A percentile compares a stretch with the other conserved stretches of the same genome.
phyloP scores from a whole-genome alignment of 1,140 invertebrate species.

The Drosophila guanche region DNA sequence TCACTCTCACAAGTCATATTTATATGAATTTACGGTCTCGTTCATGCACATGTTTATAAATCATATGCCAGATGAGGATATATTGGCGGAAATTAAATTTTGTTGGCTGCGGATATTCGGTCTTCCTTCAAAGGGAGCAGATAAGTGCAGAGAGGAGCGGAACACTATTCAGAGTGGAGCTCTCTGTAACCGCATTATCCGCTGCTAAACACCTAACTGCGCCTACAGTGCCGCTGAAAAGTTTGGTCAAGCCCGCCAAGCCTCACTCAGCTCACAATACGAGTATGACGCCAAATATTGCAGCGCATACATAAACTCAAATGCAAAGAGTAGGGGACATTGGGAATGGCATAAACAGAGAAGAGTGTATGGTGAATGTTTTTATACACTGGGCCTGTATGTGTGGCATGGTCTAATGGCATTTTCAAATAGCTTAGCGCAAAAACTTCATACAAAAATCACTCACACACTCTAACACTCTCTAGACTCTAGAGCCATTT shows the following conservation, averaged over 20 bases:
- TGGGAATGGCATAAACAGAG: background rate
- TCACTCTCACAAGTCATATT: constrained; percentile 54
- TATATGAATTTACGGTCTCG: constrained; percentile 10
- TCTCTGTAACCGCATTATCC: constrained; percentile 60
- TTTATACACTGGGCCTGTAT: constrained; percentile 43
- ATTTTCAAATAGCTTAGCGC: constrained; percentile 75
- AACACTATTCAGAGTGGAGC: constrained; percentile 16
- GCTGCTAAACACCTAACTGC: constrained; percentile 57
- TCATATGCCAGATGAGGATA: constrained; percentile 41
- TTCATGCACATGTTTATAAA: constrained; percentile 15
- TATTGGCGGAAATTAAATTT: constrained; percentile 53
- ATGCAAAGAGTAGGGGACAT: constrained; percentile 3
- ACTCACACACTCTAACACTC: constrained; percentile 39
- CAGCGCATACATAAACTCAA: constrained; percentile 77
- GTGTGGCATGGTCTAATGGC: constrained; percentile 72
- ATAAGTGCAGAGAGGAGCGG: constrained; percentile 1
- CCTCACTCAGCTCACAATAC: constrained; percentile 65
- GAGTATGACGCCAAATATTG: constrained; percentile 72
- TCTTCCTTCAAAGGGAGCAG: too few relatives aligned
- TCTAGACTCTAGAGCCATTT: constrained; percentile 21
- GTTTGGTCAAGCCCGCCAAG: constrained; percentile 34
- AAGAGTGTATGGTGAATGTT: constrained; percentile 10
- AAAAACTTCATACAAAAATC: constrained; percentile 72
- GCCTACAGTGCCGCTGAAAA: constrained; percentile 65
- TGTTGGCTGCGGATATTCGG: constrained; percentile 17